Evolutionary conservation across 2,113 vertebrate genomes (phyloP).

Genomic region (Semicossyphus pulcher): DNA sequence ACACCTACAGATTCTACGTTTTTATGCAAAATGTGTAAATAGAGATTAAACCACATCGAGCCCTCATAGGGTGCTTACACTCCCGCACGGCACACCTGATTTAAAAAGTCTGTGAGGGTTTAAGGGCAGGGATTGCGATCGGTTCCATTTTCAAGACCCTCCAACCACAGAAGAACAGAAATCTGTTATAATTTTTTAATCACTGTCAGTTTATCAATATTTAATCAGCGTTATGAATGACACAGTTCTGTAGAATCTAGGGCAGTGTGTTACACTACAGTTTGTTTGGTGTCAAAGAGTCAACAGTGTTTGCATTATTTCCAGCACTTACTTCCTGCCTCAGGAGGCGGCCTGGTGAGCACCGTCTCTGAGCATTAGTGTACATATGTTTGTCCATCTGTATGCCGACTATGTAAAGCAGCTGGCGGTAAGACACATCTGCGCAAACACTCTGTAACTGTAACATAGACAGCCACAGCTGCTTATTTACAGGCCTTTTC

Average conservation of each 20-base stretch:
- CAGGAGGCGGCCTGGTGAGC: not conserved
- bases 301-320: not conserved
- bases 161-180: not conserved
- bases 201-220: not conserved
- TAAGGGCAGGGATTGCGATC: too few species aligned
- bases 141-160: too few species aligned
- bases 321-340: not conserved
- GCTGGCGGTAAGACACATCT: not conserved
- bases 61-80: too few species aligned
- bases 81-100: too few species aligned
- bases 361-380: not conserved
- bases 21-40: too few species aligned
- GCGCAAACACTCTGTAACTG: not conserved
- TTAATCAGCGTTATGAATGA: not conserved
- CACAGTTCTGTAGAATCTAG: not conserved
- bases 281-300: not conserved
- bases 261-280: not conserved
- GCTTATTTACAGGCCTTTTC: not conserved
- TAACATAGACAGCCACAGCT: not conserved
- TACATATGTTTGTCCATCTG: not conserved
- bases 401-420: conserved; percentile 1
- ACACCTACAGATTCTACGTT: too few species aligned
- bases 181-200: not conserved
- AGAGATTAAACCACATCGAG: too few species aligned
- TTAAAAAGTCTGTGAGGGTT: too few species aligned